phyloP scores from a whole-genome alignment of 2,888 invertebrate genomes.

The Sinopyrophorus schimmeli region DNA sequence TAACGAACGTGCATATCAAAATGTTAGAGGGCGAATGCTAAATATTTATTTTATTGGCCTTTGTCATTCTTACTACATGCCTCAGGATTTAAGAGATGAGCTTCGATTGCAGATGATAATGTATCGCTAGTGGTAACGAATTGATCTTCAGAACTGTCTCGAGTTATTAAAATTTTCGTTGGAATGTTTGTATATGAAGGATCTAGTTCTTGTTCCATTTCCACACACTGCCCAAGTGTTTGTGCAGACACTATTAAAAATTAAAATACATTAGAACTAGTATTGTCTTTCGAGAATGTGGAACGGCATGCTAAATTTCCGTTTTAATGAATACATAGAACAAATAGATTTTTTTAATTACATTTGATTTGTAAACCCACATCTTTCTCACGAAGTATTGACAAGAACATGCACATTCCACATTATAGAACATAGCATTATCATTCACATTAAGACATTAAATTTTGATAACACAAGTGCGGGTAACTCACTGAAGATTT shows the following conservation, averaged over 20 bases:
- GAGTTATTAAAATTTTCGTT: conserved; percentile 8
- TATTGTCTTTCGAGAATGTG: neutral
- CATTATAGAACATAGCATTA: conserved; percentile 19
- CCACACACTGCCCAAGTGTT: neutral
- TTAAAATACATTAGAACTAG: neutral
- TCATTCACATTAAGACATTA: conserved; percentile 21
- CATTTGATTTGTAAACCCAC: conserved; percentile 1
- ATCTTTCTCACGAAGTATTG: conserved; percentile 9
- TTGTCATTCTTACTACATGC: conserved; percentile 4
- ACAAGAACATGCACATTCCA: conserved; percentile 21
- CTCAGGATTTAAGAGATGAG: conserved; percentile 11
- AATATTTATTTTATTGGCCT: conserved; percentile 11
- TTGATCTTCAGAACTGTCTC: conserved; percentile 4
- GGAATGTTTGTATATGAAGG: neutral
- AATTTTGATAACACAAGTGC: conserved; percentile 21
- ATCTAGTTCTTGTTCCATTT: conserved; percentile 2
- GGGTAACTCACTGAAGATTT: conserved; percentile 41
- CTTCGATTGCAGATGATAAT: neutral
- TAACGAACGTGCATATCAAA: too few species aligned
- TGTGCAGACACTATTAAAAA: conserved; percentile 1
- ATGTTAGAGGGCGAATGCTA: too few species aligned
- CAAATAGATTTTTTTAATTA: neutral
- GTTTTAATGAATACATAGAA: too few species aligned
- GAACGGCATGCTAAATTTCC: conserved; percentile 17
- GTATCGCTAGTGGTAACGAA: neutral